Evolutionary conservation across 2,113 vertebrate genomes (phyloP), one percentile per base, ranked within the genome.

Genomic region (Psophia crepitans): DNA sequence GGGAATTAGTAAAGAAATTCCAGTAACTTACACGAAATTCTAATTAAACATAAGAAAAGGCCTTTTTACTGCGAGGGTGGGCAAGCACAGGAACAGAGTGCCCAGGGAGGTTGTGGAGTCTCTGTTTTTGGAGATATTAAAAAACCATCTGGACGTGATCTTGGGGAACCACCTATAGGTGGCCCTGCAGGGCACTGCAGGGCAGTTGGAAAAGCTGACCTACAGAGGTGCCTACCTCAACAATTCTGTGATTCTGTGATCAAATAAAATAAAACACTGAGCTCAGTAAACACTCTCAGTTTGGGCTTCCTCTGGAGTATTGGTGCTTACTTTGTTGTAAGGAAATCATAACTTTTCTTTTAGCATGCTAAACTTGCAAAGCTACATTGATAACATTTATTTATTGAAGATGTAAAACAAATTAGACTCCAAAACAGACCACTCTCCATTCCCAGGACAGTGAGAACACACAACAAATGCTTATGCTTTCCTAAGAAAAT

Each of bases 341-440:
- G 86, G 71, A 80, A 96, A 76, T 61, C 12, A 57, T 27, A 48
- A 33, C 5, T 91, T 95, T 70, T 90, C 30, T 91, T 79, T 70
- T 61, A 66, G 28, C 26, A 21, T 65, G 43, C 43, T 90, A 37
- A 84, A 33, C 87, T n/a, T 44, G 53, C 51, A 91, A 93, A 96
- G 48, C 35, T 71, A 44, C 41, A 58, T 68, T 84, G 76, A 76
- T 95, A 91, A 79, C 7, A 27, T 57, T 65, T 91, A 69, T 85
- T 92, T 93, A 69, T 61, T 93, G 32, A 96, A 91, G 70, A 90
- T 65, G 8, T 78, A 85, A 96, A 96, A 14, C 21, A 89, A 95
- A 92, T 22, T 88, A n/a, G 14, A 85, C 66, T 96, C 89, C 74
- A 75, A 93, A 95, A 18, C 17, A 69, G 66, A 69, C 87, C 53